Evolutionary conservation across 2,888 invertebrate species (phyloP), one percentile per base, ranked within the genome.

Genomic region (Myathropa florea): DNA sequence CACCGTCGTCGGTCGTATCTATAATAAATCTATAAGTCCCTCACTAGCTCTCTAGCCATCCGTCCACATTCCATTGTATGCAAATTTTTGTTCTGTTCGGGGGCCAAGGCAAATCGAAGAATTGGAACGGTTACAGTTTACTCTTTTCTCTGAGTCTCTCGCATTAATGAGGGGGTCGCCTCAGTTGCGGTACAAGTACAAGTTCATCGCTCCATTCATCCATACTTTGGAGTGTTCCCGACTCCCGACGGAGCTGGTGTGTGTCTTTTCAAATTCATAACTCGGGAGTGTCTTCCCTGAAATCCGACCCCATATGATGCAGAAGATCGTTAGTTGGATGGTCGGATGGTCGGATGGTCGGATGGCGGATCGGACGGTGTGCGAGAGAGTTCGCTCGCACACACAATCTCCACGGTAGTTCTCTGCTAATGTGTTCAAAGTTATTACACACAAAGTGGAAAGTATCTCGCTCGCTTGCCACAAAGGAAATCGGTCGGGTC

Each of bases 401-500:
- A 68, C 24, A 55, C 59, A 39, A 68, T 63, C 71, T 72, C 65
- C 70, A 23, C 77, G 68, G 60, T 60, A 75, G 73, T 75, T 67
- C 75, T 26, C 21, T 67, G 67, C 68, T 68, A 77, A 81, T 71
- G 81, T 81, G 67, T 77, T 77, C 30, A 68, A 76, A 77, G 65
- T 81, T 76, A 81, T 72, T 77, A 77, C 60, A 85, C 82, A 77
- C 72, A 77, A 71, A 77, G 82, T 85, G 64, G 77, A 85, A 85
- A 86, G 82, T 83, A 83, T 68, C 77, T 78, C 72, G 82, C 12
- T 36, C 36, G 28, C 26, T 60, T 65, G 61, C 61, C 64, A 83
- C 86, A 83, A 83, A 86, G 78, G 78, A 83, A 86, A 75, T 83
- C 83, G 83, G 83, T 39, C 82, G 83, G 86, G 86, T 86, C 86